A percentile compares a stretch with the other conserved stretches of the same genome.
Conservation (phyloP, 2,797 vertebrate species). For the Coreius guichenoti region DNA sequence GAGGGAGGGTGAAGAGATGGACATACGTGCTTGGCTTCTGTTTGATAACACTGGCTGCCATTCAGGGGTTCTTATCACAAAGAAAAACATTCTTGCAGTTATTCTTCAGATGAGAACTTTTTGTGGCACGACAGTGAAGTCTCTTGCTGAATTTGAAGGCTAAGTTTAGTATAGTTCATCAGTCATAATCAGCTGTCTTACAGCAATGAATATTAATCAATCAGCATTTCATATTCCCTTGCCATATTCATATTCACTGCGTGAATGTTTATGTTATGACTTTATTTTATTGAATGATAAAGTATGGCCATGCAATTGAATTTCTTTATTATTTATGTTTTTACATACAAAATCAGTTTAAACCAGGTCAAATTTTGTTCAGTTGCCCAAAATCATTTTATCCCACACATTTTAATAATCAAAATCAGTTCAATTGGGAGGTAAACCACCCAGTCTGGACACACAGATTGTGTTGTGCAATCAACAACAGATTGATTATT, state of each 20-base stretch:
- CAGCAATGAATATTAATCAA: neutral
- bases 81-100: slow-evolving; percentile 32
- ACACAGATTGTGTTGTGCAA: neutral
- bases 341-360: neutral
- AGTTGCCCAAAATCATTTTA: neutral
- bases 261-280: neutral
- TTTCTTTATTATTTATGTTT: neutral
- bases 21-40: neutral
- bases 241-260: too few species aligned
- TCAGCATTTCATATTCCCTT: neutral
- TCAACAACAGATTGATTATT: neutral
- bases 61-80: slow-evolving; percentile 33
- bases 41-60: slow-evolving; percentile 36
- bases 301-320: neutral
- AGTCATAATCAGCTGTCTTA: neutral
- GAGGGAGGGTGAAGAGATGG: neutral
- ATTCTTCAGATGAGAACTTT: neutral
- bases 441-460: neutral
- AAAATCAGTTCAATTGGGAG: neutral
- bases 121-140: neutral
- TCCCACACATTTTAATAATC: neutral
- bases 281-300: neutral
- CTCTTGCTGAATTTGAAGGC: neutral
- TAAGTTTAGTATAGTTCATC: neutral
- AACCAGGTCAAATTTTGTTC: neutral